Base-by-base conservation (phyloP, 2,797 vertebrate genomes). In the Cynopterus sphinx region DNA sequence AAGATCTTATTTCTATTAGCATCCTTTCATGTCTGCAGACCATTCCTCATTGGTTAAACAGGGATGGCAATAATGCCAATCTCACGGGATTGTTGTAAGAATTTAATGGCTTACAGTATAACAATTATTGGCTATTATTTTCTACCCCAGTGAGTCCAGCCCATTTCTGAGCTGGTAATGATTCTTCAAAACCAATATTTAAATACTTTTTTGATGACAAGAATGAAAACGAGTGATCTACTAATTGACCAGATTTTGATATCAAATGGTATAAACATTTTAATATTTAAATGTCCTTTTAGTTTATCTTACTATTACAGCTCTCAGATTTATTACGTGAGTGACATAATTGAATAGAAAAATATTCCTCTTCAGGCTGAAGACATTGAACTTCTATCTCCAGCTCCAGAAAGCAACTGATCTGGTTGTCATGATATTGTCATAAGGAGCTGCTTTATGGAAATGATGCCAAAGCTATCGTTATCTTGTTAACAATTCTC, bases 121-220 rank as follows among this genome's bases (percentile, higher is more conserved):
- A 19, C 43, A 53, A 84, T 13, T 61, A 61, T 83, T 87, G 59
- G 4, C 59, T 73, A 0, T 53, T 94, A 49, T 73, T 95, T 77
- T 70, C 0, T 0, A 84, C 6, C 33, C 12, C 53, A 90, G 63
- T 46, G 41, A 63, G 19, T 21, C 31, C 59, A 82, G 11, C 31
- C 41, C 41, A 82, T 65, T 82, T 78, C 46, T 82, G 59, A 82
- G 16, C 13, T 92, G 19, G 36, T 78, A 46, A 75, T 90, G 63
- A 78, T 68, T 90, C 70, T 96, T 96, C 21, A 93, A 92, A 63
- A 92, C 7, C 19, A 79, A 15, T 70, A 28, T 90, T 91, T 83
- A 89, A 70, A 87, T 89, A 71, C 8, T 82, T 61, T 83, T 90
- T 93, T 63, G 33, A 78, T 82, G 65, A 61, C 2, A 70, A 24